Base-by-base conservation (phyloP, 2,797 vertebrate genomes). In the Lutjanus argentimaculatus region DNA sequence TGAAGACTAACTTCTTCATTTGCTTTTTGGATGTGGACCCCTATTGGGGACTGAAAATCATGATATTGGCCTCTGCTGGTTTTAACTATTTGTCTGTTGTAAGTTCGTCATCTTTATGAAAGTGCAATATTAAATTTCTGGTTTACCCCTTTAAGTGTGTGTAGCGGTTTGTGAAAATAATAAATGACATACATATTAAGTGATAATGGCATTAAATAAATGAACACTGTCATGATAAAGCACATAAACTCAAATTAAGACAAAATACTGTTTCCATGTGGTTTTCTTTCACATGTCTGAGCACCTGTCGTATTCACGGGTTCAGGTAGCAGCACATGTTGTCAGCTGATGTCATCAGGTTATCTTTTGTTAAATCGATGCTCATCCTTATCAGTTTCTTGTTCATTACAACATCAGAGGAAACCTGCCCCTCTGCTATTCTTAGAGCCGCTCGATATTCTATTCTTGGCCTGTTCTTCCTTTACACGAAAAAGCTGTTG, bases 301-400 rank as follows among this genome's bases (percentile, higher is more conserved):
- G 52, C 17, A 30, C 14, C 30, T 17, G 13, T 77, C 59, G 8
- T 56, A 8, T 72, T 75, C 56, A 19, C 36, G n/a, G 16, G 10
- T 10, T 46, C 11, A 67, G 52, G 69, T 25, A 58, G 36, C 67
- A 40, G 62, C 48, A 46, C 49, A 45, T 48, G 66, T 16, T 72
- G 52, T 73, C 78, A 71, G 56, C 72, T 21, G 11, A 8, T 70
- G 78, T 76, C 80, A 84, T 73, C 62, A 8, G 77, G 64, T 86
- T 84, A 87, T 92, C 87, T 82, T 51, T 61, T 74, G 15, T 87
- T 66, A 16, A 40, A 72, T 87, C 80, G 25, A 0, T 67, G 62
- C 72, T 71, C 62, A 66, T 71, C 53, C 69, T 89, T 90, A 92
- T 91, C 85, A 57, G 49, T 71, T 66, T 46, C 69, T 62, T 69